Conservation (phyloP, 2,888 invertebrate genomes). For the Hemithea aestivaria region DNA sequence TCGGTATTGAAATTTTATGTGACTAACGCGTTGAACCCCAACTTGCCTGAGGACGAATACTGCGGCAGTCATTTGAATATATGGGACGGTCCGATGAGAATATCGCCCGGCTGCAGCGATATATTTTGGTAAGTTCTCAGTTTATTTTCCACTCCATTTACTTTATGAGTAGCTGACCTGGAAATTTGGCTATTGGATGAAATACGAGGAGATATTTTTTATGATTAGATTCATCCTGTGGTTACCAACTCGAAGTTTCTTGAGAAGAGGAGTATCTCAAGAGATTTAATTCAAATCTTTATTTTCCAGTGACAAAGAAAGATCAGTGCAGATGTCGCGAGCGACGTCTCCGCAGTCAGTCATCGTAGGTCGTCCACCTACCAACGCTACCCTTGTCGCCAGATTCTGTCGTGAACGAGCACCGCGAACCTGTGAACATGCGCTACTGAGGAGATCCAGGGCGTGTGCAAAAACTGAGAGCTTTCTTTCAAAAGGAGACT, state of each 20-base stretch:
- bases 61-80: conserved; percentile 91
- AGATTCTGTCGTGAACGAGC: conserved; percentile 90
- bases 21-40: conserved; percentile 81
- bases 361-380: conserved; percentile 78
- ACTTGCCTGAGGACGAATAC: conserved; percentile 85
- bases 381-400: conserved; percentile 88
- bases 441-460: conserved; percentile 82
- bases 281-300: too few species aligned
- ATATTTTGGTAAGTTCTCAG: conserved; percentile 84
- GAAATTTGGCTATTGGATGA: conserved; percentile 14
- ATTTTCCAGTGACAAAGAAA: conserved; percentile 66
- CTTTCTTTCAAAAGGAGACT: conserved; percentile 89
- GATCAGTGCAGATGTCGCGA: conserved; percentile 70
- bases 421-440: conserved; percentile 90
- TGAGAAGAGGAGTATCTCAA: too few species aligned
- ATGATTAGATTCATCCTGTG: too few species aligned
- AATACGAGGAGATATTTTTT: conserved; percentile 3
- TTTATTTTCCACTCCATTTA: conserved; percentile 25
- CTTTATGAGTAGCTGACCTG: conserved; percentile 18
- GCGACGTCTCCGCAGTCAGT: conserved; percentile 71
- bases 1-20: conserved; percentile 92
- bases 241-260: too few species aligned
- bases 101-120: conserved; percentile 88
- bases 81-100: conserved; percentile 91
- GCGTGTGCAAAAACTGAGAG: conserved; percentile 90